Evolutionary conservation across 1,140 invertebrate genomes (phyloP).

Genomic region (Andrena cerasifolii): DNA sequence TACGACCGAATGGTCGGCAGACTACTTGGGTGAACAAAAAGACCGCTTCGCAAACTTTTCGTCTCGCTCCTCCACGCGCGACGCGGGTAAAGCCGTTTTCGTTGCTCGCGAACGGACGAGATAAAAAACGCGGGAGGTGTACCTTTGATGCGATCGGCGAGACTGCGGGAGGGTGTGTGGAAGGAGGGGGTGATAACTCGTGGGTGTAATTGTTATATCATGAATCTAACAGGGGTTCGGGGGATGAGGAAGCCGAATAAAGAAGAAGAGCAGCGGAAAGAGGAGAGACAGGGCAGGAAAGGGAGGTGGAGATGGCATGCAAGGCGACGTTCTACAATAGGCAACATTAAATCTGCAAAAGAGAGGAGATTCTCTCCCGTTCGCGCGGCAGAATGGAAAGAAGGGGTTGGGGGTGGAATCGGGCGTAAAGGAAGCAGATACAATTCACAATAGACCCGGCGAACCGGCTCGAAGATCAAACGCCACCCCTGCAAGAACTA

Average conservation of each 20-base stretch:
- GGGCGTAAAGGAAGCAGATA: constrained; percentile 79
- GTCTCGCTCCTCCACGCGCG: background rate
- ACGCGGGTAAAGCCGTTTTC: constrained; percentile 5
- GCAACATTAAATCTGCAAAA: constrained; percentile 79
- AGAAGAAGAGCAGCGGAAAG: constrained; percentile 21
- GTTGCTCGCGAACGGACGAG: background rate
- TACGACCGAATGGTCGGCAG: background rate
- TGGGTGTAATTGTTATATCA: constrained; percentile 79
- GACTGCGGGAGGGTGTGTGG: background rate
- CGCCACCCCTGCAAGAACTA: constrained; percentile 72
- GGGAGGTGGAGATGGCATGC: constrained; percentile 74
- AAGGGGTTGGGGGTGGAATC: constrained; percentile 71
- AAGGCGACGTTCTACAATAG: constrained; percentile 76
- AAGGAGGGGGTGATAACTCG: constrained; percentile 65
- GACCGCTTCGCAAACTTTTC: constrained; percentile 11
- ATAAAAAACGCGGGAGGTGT: constrained; percentile 39
- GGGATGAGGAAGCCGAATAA: constrained; percentile 43
- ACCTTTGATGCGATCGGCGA: constrained; percentile 51
- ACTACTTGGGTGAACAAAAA: background rate
- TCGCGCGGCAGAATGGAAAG: constrained; percentile 59
- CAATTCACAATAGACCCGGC: constrained; percentile 81
- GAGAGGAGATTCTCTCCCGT: constrained; percentile 59
- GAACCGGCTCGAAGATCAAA: constrained; percentile 81
- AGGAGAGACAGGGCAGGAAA: constrained; percentile 52
- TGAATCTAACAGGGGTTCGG: constrained; percentile 40